These are phyloP conservation scores for Epinephelus moara DNA, from an alignment of 2,113 vertebrate species.

Conservation along the genomic window DNA sequence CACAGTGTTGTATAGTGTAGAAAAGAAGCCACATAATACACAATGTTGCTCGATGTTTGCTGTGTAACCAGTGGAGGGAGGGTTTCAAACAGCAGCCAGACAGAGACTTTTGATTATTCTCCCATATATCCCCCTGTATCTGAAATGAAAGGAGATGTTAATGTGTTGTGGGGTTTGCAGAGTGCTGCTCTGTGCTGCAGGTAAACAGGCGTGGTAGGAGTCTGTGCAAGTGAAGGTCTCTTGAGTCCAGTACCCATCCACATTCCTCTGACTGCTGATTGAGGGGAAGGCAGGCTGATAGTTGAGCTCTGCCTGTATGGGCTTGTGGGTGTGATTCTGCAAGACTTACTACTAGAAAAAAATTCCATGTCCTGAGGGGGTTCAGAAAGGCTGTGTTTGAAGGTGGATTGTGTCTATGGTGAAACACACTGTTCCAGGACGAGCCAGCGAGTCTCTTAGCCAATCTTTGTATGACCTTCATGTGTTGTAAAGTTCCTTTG, in stretches of 20 bases:
- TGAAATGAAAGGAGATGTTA: neutral
- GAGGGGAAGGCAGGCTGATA: conserved; percentile 21
- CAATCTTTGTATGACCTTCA: neutral
- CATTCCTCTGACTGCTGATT: conserved; percentile 62
- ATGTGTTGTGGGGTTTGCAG: neutral
- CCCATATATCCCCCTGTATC: neutral
- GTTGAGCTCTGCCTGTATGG: conserved; percentile 57
- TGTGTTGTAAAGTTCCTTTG: neutral
- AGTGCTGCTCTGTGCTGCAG: conserved; percentile 43
- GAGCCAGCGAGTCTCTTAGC: neutral
- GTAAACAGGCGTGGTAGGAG: conserved; percentile 62
- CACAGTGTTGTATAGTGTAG: neutral
- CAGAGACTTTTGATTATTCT: conserved; percentile 3
- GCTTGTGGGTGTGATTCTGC: conserved; percentile 48
- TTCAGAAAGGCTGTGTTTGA: neutral
- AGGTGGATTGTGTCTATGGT: neutral
- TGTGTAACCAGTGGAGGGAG: neutral
- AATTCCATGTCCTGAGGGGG: conserved; percentile 59
- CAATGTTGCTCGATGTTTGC: neutral
- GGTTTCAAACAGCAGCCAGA: conserved; percentile 14
- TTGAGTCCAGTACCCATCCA: conserved; percentile 31
- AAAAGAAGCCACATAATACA: neutral
- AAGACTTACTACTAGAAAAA: neutral
- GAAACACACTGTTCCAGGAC: neutral
- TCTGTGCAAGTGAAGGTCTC: conserved; percentile 13